A percentile compares a stretch with the other conserved stretches of the same genome.
phyloP scores from a whole-genome alignment of 1,140 invertebrate species.

The Caerostris darwini region DNA sequence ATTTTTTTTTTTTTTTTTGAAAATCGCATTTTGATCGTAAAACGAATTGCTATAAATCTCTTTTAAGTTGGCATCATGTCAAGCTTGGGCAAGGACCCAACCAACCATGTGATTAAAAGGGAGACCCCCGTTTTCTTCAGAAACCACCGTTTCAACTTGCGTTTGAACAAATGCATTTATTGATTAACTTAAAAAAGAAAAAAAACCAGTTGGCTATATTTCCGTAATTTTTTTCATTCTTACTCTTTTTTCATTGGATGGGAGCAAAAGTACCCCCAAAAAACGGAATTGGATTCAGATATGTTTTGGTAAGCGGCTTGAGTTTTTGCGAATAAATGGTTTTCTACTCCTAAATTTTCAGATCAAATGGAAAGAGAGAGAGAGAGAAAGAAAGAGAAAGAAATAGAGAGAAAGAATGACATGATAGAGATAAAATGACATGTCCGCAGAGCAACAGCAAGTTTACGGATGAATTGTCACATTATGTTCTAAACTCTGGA shows the following conservation, averaged over 20 bases:
- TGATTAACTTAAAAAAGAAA: constrained; percentile 53
- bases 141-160: constrained; percentile 63
- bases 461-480: too few relatives aligned
- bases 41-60: constrained; percentile 73
- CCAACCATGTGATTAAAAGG: constrained; percentile 72
- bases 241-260: background rate
- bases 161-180: constrained; percentile 47
- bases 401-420: too few relatives aligned
- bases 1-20: background rate
- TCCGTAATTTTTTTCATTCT: background rate
- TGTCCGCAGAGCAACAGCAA: too few relatives aligned
- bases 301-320: constrained; percentile 57
- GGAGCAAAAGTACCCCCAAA: constrained; percentile 22
- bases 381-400: too few relatives aligned
- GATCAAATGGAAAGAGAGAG: background rate
- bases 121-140: constrained; percentile 60
- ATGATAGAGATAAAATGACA: too few relatives aligned
- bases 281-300: constrained; percentile 39
- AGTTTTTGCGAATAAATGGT: constrained; percentile 31
- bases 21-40: constrained; percentile 69
- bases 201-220: background rate
- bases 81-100: constrained; percentile 44
- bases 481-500: too few relatives aligned
- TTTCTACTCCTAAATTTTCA: background rate
- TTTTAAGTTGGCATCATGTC: constrained; percentile 71